Evolutionary conservation across 2,888 invertebrate species (phyloP).

Genomic region (Orchesellides sinensis): DNA sequence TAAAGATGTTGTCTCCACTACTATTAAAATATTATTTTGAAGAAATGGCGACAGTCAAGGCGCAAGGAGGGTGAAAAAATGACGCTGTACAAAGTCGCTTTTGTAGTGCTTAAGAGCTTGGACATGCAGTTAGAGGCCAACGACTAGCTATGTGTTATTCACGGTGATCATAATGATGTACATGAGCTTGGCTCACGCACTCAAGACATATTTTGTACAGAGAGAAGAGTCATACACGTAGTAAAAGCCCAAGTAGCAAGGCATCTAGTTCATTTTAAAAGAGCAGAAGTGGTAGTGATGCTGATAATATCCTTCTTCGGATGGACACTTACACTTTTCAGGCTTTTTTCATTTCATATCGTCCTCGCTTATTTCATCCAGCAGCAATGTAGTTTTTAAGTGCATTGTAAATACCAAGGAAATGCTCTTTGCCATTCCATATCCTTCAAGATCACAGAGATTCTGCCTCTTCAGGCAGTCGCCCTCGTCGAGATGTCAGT

Average conservation of each 20-base stretch:
- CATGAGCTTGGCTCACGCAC: conserved; percentile 39
- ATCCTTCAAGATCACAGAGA: conserved; percentile 34
- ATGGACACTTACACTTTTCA: conserved; percentile 1
- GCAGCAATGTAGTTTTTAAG: conserved; percentile 28
- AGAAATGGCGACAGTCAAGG: conserved; percentile 38
- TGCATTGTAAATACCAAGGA: conserved; percentile 44
- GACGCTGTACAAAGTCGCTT: conserved; percentile 6
- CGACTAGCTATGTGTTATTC: not conserved
- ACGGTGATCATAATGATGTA: conserved; percentile 31
- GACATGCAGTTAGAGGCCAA: conserved; percentile 23
- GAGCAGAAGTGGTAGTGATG: not conserved
- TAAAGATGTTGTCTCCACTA: conserved; percentile 24
- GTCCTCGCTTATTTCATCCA: not conserved
- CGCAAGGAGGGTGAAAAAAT: conserved; percentile 14
- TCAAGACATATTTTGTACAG: conserved; percentile 6
- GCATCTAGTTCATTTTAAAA: not conserved
- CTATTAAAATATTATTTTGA: conserved; percentile 27
- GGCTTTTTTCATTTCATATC: conserved; percentile 15
- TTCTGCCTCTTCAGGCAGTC: conserved; percentile 20
- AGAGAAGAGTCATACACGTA: not conserved
- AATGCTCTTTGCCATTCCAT: conserved; percentile 37
- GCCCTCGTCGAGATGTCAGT: conserved; percentile 28
- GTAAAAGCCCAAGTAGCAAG: not conserved
- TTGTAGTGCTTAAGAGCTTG: not conserved
- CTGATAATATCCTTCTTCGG: conserved; percentile 24